These are phyloP conservation scores for Phalacrocorax pelagicus DNA, from an alignment of 2,113 vertebrate genomes.

Conservation along the genomic window DNA sequence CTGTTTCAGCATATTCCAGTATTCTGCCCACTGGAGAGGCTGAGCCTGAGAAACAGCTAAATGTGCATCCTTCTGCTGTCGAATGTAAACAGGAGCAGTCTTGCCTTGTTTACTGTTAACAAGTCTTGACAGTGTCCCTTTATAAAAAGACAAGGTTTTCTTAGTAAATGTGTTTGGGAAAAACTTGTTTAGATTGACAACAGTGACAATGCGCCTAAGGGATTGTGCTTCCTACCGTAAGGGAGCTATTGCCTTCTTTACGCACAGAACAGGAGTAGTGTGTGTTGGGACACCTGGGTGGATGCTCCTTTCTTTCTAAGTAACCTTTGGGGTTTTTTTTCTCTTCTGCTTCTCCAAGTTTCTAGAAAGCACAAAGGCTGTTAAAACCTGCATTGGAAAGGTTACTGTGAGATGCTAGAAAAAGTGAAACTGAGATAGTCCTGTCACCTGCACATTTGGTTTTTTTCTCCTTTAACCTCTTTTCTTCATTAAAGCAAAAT, in stretches of 20 bases:
- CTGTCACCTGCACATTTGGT: background rate
- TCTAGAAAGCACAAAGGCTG: background rate
- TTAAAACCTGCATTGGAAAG: background rate
- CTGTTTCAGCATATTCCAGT: background rate
- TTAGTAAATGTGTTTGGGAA: background rate
- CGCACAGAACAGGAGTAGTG: background rate
- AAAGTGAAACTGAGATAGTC: background rate
- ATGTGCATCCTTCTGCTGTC: conserved; percentile 10
- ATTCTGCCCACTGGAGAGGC: background rate
- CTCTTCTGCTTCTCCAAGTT: background rate
- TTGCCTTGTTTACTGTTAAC: conserved; percentile 12
- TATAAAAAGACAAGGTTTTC: conserved; percentile 31
- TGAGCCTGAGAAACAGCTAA: background rate
- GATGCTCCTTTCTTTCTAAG: background rate
- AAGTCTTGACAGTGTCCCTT: conserved; percentile 20
- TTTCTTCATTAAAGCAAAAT: background rate
- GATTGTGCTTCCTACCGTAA: background rate
- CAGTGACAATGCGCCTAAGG: background rate
- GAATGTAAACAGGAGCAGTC: background rate
- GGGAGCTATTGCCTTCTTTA: background rate
- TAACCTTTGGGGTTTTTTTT: background rate
- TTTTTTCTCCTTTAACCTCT: background rate
- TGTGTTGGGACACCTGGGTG: background rate
- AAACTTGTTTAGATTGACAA: conserved; percentile 45
- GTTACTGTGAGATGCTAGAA: background rate